phyloP scores from a whole-genome alignment of 2,888 invertebrate genomes.

The Orthonevra nobilis region DNA sequence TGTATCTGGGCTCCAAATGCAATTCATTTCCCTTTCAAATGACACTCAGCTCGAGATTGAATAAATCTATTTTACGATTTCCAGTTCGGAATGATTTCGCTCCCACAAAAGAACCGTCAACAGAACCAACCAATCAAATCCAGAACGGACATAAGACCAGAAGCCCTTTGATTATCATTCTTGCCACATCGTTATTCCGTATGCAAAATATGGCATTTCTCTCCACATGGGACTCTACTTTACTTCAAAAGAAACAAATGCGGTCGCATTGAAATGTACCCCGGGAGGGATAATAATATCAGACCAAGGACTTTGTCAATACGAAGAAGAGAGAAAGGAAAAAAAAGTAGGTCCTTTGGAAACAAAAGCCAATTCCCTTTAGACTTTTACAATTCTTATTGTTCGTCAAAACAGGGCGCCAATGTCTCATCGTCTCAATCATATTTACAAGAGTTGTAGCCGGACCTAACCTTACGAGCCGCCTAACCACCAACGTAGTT shows the following conservation, averaged over 20 bases:
- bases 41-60: not conserved
- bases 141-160: slow-evolving; percentile 3
- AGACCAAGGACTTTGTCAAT: slow-evolving; percentile 12
- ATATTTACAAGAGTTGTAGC: slow-evolving; percentile 1
- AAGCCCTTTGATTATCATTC: slow-evolving; percentile 1
- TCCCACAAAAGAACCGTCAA: slow-evolving; percentile 3
- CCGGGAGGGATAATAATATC: slow-evolving; percentile 29
- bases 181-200: not conserved
- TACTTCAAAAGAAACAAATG: not conserved
- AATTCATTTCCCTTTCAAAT: slow-evolving; percentile 13
- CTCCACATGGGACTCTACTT: not conserved
- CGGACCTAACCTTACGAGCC: not conserved
- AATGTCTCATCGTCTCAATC: slow-evolving; percentile 18
- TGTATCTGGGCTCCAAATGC: slow-evolving; percentile 15
- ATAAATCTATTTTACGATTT: slow-evolving; percentile 40
- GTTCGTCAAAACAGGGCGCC: slow-evolving; percentile 7
- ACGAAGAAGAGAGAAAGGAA: not conserved
- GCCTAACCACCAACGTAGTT: slow-evolving; percentile 15
- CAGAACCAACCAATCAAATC: too few species aligned
- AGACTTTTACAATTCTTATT: too few species aligned
- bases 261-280: slow-evolving; percentile 15
- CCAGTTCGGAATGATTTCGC: slow-evolving; percentile 17
- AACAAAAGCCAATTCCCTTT: slow-evolving; percentile 41
- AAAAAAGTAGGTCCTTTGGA: slow-evolving; percentile 12
- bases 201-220: not conserved